Conservation (phyloP, 2,113 vertebrate species). For the Athene noctua region DNA sequence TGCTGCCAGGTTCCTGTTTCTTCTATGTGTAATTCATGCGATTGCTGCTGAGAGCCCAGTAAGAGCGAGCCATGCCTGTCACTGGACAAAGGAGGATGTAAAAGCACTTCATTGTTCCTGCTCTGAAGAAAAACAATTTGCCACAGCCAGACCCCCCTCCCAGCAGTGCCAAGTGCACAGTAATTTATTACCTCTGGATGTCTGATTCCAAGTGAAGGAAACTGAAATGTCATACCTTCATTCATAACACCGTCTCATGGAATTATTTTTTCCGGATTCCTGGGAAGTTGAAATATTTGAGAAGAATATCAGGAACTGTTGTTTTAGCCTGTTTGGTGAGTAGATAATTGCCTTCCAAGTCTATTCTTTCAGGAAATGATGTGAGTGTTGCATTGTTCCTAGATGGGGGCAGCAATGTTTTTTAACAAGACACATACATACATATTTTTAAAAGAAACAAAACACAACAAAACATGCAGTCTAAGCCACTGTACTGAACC, state of each 20-base stretch:
- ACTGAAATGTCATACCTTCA: slow-evolving; percentile 74
- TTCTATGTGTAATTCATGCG: neutral
- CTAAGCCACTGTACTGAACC: slow-evolving; percentile 50
- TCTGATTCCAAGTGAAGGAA: slow-evolving; percentile 64
- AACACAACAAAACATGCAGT: slow-evolving; percentile 48
- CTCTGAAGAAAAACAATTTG: slow-evolving; percentile 48
- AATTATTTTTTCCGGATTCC: slow-evolving; percentile 87
- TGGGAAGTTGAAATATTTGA: slow-evolving; percentile 82
- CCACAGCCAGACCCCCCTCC: slow-evolving; percentile 2
- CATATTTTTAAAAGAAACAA: slow-evolving; percentile 62
- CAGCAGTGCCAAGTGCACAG: neutral
- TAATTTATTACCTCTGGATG: slow-evolving; percentile 62
- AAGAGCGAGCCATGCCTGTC: slow-evolving; percentile 16
- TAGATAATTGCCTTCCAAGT: slow-evolving; percentile 81
- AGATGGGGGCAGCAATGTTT: slow-evolving; percentile 53
- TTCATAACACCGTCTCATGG: slow-evolving; percentile 75
- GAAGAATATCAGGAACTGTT: slow-evolving; percentile 86
- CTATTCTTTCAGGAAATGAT: slow-evolving; percentile 80
- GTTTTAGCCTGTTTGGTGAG: slow-evolving; percentile 76
- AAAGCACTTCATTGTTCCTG: slow-evolving; percentile 25
- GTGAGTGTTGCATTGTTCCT: slow-evolving; percentile 75
- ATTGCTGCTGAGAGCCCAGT: neutral
- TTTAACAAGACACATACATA: slow-evolving; percentile 55
- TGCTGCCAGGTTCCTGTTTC: neutral
- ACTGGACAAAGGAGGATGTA: neutral